These are phyloP conservation scores for Hydrolagus colliei DNA, from an alignment of 2,797 vertebrate species.

Conservation along the genomic window DNA sequence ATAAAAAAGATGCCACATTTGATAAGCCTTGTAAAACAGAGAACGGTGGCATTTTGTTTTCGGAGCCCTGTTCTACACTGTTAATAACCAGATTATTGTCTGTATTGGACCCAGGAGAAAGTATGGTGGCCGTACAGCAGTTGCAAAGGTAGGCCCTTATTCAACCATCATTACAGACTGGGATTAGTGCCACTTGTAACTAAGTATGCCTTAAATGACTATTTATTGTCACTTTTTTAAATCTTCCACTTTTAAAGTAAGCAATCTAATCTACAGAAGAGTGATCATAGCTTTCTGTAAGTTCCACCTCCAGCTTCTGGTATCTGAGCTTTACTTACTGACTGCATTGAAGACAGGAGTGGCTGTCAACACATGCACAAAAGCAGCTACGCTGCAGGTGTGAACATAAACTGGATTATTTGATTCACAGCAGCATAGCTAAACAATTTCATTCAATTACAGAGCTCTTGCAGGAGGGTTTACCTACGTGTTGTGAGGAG, in stretches of 20 bases:
- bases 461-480: too few relatives aligned
- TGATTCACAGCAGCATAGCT: neutral
- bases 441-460: neutral
- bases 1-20: neutral
- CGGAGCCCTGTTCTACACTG: neutral
- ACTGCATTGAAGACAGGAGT: too few relatives aligned
- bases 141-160: neutral
- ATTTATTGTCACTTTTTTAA: too few relatives aligned
- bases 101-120: neutral
- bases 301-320: too few relatives aligned
- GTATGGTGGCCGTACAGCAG: neutral
- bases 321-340: too few relatives aligned
- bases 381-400: neutral
- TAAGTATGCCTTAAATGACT: neutral
- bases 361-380: too few relatives aligned
- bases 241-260: neutral
- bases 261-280: neutral
- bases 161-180: neutral
- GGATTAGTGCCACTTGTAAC: neutral
- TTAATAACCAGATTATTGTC: neutral
- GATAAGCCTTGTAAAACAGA: neutral
- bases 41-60: neutral
- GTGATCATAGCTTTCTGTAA: neutral
- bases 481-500: too few relatives aligned
- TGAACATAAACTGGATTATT: neutral